Conservation (phyloP, 2,888 invertebrate genomes). For the Danaus chrysippus region DNA sequence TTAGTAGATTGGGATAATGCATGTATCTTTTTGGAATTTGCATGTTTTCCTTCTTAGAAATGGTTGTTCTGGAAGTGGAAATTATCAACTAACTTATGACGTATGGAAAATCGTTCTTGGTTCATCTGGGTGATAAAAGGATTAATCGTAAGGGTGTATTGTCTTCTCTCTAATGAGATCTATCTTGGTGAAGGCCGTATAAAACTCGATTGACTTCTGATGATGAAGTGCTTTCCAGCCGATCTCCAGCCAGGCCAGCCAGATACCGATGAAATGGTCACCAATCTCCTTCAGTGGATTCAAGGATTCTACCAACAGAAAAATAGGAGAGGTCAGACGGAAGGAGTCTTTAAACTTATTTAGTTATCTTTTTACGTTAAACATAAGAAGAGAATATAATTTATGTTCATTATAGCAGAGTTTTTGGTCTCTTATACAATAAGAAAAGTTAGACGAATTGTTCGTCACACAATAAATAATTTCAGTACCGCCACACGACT, state of each 20-base stretch:
- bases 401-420: too few relatives aligned
- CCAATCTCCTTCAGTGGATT: constrained; percentile 86
- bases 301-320: constrained; percentile 83
- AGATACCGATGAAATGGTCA: constrained; percentile 85
- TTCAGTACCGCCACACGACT: too few relatives aligned
- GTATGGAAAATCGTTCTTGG: too few relatives aligned
- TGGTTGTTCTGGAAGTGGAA: too few relatives aligned
- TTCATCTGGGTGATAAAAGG: not conserved
- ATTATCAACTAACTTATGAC: too few relatives aligned
- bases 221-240: constrained; percentile 65
- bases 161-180: constrained; percentile 22
- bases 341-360: constrained; percentile 10
- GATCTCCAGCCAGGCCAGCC: constrained; percentile 65
- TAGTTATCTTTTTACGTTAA: not conserved
- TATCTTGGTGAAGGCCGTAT: constrained; percentile 34
- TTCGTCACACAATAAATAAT: too few relatives aligned
- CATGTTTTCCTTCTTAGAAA: too few relatives aligned
- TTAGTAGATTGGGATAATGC: too few relatives aligned
- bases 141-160: constrained; percentile 3
- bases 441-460: too few relatives aligned
- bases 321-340: constrained; percentile 71
- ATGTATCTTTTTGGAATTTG: too few relatives aligned
- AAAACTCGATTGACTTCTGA: constrained; percentile 46
- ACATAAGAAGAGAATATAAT: too few relatives aligned
- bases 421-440: too few relatives aligned